Evolutionary conservation across 2,797 vertebrate genomes (phyloP), one percentile per base, ranked within the genome.

Genomic region (Spea hammondii): DNA sequence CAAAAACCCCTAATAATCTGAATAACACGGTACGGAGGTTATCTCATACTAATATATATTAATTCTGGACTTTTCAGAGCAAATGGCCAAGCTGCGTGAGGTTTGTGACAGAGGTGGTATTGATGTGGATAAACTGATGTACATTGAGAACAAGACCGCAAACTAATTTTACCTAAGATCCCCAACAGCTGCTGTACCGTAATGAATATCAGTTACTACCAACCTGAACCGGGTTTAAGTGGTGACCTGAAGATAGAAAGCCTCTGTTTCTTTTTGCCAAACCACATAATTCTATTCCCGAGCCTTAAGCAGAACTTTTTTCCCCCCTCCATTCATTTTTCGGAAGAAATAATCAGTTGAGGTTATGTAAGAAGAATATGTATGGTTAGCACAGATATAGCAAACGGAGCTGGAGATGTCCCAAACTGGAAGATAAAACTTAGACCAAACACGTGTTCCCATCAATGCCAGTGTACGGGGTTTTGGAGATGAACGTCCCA

Each of bases 41-140:
- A 79, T 72, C 77, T 79, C 14, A n/a, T 59, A n/a, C 46, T 66
- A 72, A 66, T 12, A 8, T n/a, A 9, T 47, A 66, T 10, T 48
- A 53, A 46, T 77, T 13, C 64, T 55, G 0, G 68, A 50, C 10
- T 55, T 32, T 55, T 71, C n/a, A 12, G n/a, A 48, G 44, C 50
- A 72, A 17, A n/a, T 10, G 54, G 59, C 60, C 68, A 78, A 54
- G 70, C 50, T 72, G 53, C 50, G 77, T 8, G 66, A 32, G 17
- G 53, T 69, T 74, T 69, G 78, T 74, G 55, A 79, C 71, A 79
- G 53, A 74, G 71, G 53, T 49, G 17, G 55, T 44, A 79, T 79
- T 79, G 78, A 79, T 79, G 78, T 79, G 78, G 78, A 74, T 74
- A 79, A 78, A 49, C 71, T 74, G 62, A 74, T 74, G 64, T 60